These are phyloP conservation scores for Nibea coibor DNA, from an alignment of 2,113 vertebrate genomes.

Conservation along the genomic window DNA sequence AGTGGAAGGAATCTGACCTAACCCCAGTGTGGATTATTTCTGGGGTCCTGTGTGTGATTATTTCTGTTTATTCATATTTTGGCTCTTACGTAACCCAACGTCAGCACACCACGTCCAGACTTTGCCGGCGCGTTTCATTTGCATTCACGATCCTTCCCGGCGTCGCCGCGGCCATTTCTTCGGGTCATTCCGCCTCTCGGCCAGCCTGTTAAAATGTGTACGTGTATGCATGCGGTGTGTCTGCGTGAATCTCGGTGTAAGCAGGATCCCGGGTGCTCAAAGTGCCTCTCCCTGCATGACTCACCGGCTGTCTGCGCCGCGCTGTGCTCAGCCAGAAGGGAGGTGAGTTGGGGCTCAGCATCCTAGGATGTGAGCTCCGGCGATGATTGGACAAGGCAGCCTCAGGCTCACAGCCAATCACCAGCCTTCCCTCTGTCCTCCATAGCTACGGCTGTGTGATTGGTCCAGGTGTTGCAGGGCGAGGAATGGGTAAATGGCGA, in stretches of 20 bases:
- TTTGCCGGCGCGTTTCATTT: not conserved
- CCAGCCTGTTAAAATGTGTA: constrained; percentile 8
- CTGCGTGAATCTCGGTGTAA: constrained; percentile 36
- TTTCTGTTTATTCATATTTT: not conserved
- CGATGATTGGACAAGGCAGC: constrained; percentile 72
- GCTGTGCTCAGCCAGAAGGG: constrained; percentile 59
- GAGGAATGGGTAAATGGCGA: constrained; percentile 64
- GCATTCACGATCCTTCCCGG: not conserved
- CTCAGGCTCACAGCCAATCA: constrained; percentile 74
- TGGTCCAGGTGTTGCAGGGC: constrained; percentile 84
- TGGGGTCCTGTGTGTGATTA: not conserved
- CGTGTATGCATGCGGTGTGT: constrained; percentile 17
- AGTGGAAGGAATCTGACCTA: constrained; percentile 30
- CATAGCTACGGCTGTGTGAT: constrained; percentile 73
- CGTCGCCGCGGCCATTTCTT: not conserved
- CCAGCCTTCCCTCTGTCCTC: constrained; percentile 57
- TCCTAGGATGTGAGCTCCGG: constrained; percentile 64
- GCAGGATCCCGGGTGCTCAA: constrained; percentile 54
- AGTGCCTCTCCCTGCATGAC: constrained; percentile 75
- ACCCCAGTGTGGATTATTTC: not conserved
- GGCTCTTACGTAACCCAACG: not conserved
- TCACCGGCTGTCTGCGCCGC: constrained; percentile 71
- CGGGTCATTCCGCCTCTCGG: constrained; percentile 18
- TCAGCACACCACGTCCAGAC: not conserved
- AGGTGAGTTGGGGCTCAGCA: constrained; percentile 59